These are phyloP conservation scores for Chionis minor DNA, from an alignment of 2,113 vertebrate species.

Conservation along the genomic window DNA sequence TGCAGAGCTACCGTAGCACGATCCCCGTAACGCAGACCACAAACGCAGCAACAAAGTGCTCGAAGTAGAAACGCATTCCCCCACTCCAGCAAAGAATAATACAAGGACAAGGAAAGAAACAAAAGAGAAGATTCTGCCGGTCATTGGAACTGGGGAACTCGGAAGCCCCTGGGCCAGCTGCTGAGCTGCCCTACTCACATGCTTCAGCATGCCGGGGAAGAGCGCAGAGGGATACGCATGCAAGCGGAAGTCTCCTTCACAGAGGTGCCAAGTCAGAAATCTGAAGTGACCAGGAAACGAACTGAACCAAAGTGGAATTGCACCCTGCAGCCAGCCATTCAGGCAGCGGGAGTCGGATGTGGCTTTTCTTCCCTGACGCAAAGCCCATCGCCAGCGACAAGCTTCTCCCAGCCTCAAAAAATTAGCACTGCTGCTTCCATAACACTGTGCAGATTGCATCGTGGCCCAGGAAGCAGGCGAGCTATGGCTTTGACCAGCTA, in stretches of 20 bases:
- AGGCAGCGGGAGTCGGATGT: background rate
- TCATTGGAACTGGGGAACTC: background rate
- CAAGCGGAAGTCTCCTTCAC: background rate
- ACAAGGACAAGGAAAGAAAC: background rate
- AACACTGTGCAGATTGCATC: background rate
- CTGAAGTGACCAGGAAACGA: background rate
- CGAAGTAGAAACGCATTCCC: background rate
- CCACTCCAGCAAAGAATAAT: background rate
- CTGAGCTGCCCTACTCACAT: background rate
- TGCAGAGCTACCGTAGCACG: background rate
- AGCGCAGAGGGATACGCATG: background rate
- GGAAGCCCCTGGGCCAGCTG: background rate
- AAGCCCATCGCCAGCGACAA: slow-evolving; percentile 63
- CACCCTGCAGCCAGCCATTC: background rate
- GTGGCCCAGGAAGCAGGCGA: background rate
- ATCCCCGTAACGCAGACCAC: background rate
- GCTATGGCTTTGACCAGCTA: slow-evolving; percentile 57
- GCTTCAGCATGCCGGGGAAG: background rate
- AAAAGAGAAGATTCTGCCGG: background rate
- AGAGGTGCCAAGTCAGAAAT: background rate
- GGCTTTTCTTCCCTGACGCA: slow-evolving; percentile 16
- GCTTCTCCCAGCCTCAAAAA: slow-evolving; percentile 19
- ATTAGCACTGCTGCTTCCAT: background rate
- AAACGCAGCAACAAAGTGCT: background rate
- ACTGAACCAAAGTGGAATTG: background rate